Percentiles rank a stretch among this genome's conserved stretches.
phyloP scores from a whole-genome alignment of 2,888 invertebrate genomes.

The Malachius bipustulatus region DNA sequence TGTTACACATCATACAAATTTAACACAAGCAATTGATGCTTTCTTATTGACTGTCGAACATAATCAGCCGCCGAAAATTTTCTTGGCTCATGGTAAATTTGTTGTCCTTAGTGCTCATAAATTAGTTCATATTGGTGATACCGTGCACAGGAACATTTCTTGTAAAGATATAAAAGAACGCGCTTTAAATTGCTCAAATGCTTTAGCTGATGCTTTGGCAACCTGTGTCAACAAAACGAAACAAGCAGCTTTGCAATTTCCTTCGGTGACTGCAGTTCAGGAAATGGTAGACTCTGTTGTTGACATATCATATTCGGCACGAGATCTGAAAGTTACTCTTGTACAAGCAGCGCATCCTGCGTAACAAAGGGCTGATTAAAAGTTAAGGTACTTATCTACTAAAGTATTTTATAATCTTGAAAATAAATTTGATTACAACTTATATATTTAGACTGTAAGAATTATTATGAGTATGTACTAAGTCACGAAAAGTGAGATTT shows the following conservation, averaged over 20 bases:
- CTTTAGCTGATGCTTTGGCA: slow-evolving; percentile 68
- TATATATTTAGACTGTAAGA: too few species aligned
- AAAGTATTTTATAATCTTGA: too few species aligned
- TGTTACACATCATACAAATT: slow-evolving; percentile 69
- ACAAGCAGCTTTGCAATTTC: slow-evolving; percentile 82
- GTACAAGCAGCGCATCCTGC: slow-evolving; percentile 46
- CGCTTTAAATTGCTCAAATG: slow-evolving; percentile 65
- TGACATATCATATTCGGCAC: slow-evolving; percentile 72
- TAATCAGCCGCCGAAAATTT: slow-evolving; percentile 87
- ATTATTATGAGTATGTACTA: too few species aligned
- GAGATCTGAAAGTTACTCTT: slow-evolving; percentile 63
- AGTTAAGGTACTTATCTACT: too few species aligned
- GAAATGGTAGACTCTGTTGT: slow-evolving; percentile 90
- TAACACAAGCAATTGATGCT: slow-evolving; percentile 83
- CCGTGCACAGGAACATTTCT: slow-evolving; percentile 74
- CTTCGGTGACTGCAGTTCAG: slow-evolving; percentile 79
- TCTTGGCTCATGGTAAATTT: slow-evolving; percentile 88
- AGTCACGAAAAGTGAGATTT: too few species aligned
- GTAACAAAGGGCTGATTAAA: too few species aligned
- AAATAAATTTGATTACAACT: too few species aligned
- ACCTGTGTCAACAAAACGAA: slow-evolving; percentile 80
- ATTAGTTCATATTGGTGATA: slow-evolving; percentile 89
- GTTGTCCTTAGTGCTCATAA: slow-evolving; percentile 90
- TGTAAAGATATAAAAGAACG: slow-evolving; percentile 61
- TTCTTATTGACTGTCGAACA: slow-evolving; percentile 85